Base-by-base conservation (phyloP, 2,888 invertebrate species). In the Xylota sylvarum region DNA sequence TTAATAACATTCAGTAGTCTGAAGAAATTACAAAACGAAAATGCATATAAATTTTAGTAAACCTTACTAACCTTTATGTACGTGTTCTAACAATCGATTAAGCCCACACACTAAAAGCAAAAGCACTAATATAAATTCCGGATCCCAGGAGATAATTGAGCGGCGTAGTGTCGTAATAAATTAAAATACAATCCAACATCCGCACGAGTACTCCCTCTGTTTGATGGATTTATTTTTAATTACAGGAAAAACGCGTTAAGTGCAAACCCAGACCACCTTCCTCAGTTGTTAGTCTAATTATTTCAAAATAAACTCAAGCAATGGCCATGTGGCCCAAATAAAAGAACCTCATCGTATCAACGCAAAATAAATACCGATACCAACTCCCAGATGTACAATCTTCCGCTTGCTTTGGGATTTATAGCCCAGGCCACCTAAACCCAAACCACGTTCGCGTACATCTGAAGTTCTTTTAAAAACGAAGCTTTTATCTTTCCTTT, bases 301-400 rank as follows among this genome's bases (percentile, higher is more conserved):
- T 46, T 48, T 46, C 17, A 35, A 65, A 65, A 56, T 65, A 74
- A 74, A 64, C 56, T 65, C 56, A 23, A 5, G 37, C 14, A 46
- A 58, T 19, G 19, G 35, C 48, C 46, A 64, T 30, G 43, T 32
- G 64, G 23, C 64, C 30, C 19, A 23, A 17, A 67, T 48, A 65
- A 76, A 5, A 9, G 48, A 67, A 37, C 56, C 64, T 56, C 56
- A 12, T 55, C 43, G 56, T 56, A 52, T 56, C 17, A 74, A 52
- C 27, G 40, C 64, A 55, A 35, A 43, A 23, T 32, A 55, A 55
- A 52, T 64, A 55, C 40, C 46, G 10, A 23, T 65, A 55, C 50
- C n/a, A 7, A 35, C 40, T 79, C 67, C 79, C 83, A 48, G 32
- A 73, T 37, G 83, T 67, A 62, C 73, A 67, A 65, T 72, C 50